Base-by-base conservation (phyloP, 1,140 invertebrate genomes). In the Bathynomus jamesi region DNA sequence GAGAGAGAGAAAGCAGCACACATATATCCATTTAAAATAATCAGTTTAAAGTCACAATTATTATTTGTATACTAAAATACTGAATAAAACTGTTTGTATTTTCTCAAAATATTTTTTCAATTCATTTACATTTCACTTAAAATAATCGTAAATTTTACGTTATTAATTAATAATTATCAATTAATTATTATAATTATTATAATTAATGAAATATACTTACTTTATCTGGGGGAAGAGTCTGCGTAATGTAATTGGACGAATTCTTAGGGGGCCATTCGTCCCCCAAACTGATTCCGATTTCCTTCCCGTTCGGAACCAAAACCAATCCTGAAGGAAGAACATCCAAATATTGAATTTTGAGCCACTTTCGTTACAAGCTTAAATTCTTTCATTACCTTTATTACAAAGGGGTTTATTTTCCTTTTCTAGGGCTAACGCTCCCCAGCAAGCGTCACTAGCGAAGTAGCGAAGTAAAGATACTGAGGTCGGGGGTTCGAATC, bases 301-400 rank as follows among this genome's bases (percentile, higher is more conserved):
- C 79, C 83, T 95, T 91, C 0, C 95, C 94, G 80, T 96, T 96
- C 0, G 95, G 95, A 2, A 98, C 92, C 66, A 96, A 81, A 62
- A 95, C 84, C 25, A 96, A 83, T 62, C 92, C 92, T 93, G 40
- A 78, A 1, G 80, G 78, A 13, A 8, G 67, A 4, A 71, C 1
- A 53, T 3, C 2, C 13, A 53, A 5, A 53, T 17, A 53, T 17
- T 11, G 40, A 1, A 17, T 53, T 53, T 40, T 17, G 40, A n/a
- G n/a, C n/a, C n/a, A n/a, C n/a, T n/a, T n/a, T n/a, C n/a, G n/a
- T n/a, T n/a, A n/a, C n/a, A n/a, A n/a, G n/a, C n/a, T n/a, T n/a
- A n/a, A n/a, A n/a, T n/a, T n/a, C n/a, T n/a, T n/a, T n/a, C n/a
- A n/a, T n/a, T n/a, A n/a, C n/a, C n/a, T n/a, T n/a, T n/a, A n/a